Conservation (phyloP, 2,113 vertebrate genomes). For the Salvator merianae region DNA sequence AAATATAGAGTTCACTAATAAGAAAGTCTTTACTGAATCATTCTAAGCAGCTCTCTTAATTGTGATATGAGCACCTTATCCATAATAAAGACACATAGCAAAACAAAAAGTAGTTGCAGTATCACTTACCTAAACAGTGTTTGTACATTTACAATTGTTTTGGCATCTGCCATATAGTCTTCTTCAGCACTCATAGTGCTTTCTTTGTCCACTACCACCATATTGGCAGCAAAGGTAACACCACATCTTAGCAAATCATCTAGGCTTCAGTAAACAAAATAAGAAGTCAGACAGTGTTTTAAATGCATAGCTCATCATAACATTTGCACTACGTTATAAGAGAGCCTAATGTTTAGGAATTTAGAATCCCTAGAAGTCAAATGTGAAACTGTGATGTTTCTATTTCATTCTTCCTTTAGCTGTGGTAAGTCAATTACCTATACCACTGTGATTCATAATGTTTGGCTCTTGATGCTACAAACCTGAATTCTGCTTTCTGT, state of each 20-base stretch:
- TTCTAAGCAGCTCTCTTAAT: background rate
- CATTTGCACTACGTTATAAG: background rate
- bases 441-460: background rate
- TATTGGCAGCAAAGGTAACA: slow-evolving; percentile 94
- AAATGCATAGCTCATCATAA: slow-evolving; percentile 4
- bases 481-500: background rate
- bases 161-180: slow-evolving; percentile 98
- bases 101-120: background rate
- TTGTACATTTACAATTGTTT: slow-evolving; percentile 97
- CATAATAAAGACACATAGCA: background rate
- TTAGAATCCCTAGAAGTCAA: background rate
- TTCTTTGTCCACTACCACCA: slow-evolving; percentile 98
- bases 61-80: background rate
- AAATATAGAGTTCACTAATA: too few species aligned
- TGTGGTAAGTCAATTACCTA: background rate
- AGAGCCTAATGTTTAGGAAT: background rate
- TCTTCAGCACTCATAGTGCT: slow-evolving; percentile 98
- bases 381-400: too few species aligned
- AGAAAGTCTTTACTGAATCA: background rate
- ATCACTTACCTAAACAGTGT: slow-evolving; percentile 91
- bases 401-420: background rate
- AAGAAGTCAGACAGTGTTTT: slow-evolving; percentile 46
- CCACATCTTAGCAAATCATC: slow-evolving; percentile 95
- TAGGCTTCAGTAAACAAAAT: slow-evolving; percentile 81
- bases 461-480: background rate